These are phyloP conservation scores for Strigamia transsilvanica DNA, from an alignment of 2,888 invertebrate genomes.

Conservation along the genomic window DNA sequence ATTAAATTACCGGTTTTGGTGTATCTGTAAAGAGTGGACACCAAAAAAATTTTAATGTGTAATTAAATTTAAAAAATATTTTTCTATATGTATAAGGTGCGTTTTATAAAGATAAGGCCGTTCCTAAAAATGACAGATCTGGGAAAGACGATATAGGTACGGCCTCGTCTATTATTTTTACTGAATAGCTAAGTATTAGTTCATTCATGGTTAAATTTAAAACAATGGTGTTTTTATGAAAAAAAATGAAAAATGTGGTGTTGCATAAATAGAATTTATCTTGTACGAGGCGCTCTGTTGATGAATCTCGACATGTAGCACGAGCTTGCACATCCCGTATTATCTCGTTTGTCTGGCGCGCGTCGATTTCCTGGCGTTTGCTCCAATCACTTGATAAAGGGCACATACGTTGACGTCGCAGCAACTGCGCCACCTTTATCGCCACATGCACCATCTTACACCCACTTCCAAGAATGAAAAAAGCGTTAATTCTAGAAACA, in stretches of 20 bases:
- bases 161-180: no score
- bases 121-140: no score
- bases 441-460: no score
- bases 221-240: no score
- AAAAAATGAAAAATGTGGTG: background rate
- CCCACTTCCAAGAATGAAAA: no score
- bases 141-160: no score
- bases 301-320: conserved; percentile 32
- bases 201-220: no score
- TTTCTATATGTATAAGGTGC: no score
- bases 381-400: conserved; percentile 16
- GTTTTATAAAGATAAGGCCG: no score
- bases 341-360: conserved; percentile 37
- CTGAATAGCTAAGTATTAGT: no score
- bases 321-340: conserved; percentile 21
- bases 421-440: background rate
- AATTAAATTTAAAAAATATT: no score
- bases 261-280: background rate
- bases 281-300: background rate
- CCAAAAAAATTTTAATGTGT: no score
- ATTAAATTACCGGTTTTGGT: background rate
- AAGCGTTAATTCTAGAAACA: background rate
- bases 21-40: background rate
- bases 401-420: background rate
- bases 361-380: conserved; percentile 35